Evolutionary conservation across 2,113 vertebrate species (phyloP).

Genomic region (Crotophaga sulcirostris): DNA sequence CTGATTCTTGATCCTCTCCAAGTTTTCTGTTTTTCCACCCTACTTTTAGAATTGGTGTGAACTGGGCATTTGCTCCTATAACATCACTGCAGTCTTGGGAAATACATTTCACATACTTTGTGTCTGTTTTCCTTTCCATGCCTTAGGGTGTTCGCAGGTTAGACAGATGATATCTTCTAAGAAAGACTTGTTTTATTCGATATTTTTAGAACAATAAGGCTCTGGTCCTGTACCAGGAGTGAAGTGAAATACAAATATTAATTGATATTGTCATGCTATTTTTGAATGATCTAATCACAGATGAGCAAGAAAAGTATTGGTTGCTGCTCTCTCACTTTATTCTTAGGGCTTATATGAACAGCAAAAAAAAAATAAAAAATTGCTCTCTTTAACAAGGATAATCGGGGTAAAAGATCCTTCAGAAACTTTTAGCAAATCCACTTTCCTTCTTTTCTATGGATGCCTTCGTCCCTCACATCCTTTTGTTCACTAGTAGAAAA

Average conservation of each 20-base stretch:
- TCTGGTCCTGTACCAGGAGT: too few species aligned
- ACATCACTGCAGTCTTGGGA: not conserved
- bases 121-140: not conserved
- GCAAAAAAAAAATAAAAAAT: not conserved
- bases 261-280: not conserved
- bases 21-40: not conserved
- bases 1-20: not conserved
- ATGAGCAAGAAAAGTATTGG: not conserved
- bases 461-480: not conserved
- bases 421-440: not conserved
- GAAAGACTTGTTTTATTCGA: too few species aligned
- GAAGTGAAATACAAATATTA: too few species aligned
- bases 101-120: not conserved
- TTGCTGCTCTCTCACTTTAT: not conserved
- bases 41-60: not conserved
- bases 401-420: not conserved
- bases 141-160: too few species aligned
- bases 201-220: too few species aligned
- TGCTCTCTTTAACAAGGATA: not conserved
- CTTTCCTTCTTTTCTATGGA: not conserved
- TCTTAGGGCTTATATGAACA: not conserved
- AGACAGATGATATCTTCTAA: too few species aligned
- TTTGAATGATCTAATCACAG: not conserved
- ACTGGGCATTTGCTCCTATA: not conserved
- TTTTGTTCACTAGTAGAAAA: not conserved